Evolutionary conservation across 2,797 vertebrate genomes (phyloP).

Genomic region (Gymnocypris eckloni): DNA sequence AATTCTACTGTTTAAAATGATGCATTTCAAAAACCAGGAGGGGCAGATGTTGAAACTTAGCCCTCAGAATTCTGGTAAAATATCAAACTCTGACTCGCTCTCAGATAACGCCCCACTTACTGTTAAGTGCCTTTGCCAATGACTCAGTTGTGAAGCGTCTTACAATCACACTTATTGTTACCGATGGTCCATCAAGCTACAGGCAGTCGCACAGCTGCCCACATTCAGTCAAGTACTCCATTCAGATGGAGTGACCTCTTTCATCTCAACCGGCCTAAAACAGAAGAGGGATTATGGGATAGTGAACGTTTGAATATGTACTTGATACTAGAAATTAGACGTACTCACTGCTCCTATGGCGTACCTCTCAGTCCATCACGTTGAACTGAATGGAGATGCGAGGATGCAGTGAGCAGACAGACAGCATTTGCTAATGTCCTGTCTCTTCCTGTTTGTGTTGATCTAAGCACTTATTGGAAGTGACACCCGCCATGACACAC

Average conservation of each 20-base stretch:
- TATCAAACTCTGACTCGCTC: not conserved
- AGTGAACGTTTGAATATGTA: constrained; percentile 14
- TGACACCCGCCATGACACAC: constrained; percentile 14
- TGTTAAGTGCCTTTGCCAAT: constrained; percentile 23
- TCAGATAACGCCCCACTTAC: constrained; percentile 20
- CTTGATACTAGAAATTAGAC: constrained; percentile 5
- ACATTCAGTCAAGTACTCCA: constrained; percentile 30
- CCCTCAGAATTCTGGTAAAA: not conserved
- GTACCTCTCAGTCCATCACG: not conserved
- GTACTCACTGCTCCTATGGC: not conserved
- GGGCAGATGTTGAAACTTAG: not conserved
- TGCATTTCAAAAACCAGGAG: not conserved
- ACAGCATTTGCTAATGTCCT: constrained; percentile 7
- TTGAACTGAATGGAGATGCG: constrained; percentile 14
- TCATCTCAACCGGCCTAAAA: constrained; percentile 17
- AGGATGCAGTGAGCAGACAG: constrained; percentile 14
- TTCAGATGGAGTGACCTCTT: constrained; percentile 34
- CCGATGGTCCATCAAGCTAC: constrained; percentile 31
- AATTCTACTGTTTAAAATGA: not conserved
- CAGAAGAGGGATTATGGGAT: constrained; percentile 27
- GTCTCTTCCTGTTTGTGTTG: constrained; percentile 20
- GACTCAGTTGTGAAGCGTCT: constrained; percentile 12
- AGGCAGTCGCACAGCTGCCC: constrained; percentile 7
- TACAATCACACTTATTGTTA: constrained; percentile 33
- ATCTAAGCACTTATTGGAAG: constrained; percentile 43